phyloP scores from a whole-genome alignment of 2,888 invertebrate genomes.

The Carcina quercana region DNA sequence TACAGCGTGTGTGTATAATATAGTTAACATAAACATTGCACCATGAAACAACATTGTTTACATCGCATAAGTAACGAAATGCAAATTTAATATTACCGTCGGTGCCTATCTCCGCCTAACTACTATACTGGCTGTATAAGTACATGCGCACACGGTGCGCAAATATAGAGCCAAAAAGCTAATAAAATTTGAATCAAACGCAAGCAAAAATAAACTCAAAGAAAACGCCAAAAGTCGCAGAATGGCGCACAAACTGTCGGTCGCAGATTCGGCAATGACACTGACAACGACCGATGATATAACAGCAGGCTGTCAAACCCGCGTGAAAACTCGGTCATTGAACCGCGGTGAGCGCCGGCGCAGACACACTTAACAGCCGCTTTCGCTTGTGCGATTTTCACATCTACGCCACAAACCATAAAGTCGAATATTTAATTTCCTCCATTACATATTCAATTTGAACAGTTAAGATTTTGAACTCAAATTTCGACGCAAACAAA shows the following conservation, averaged over 20 bases:
- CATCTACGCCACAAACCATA: constrained; percentile 43
- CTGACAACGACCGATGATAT: constrained; percentile 72
- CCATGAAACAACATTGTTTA: no score
- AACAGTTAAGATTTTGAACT: constrained; percentile 9
- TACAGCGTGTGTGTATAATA: no score
- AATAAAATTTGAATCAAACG: constrained; percentile 5
- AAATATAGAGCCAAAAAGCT: constrained; percentile 21
- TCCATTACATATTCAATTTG: constrained; percentile 23
- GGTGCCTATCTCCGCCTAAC: background rate
- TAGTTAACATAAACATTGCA: no score
- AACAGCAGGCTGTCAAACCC: constrained; percentile 72
- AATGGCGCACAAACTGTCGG: constrained; percentile 38
- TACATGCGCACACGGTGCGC: constrained; percentile 13
- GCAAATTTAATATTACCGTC: no score
- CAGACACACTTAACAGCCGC: constrained; percentile 42
- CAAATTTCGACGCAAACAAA: constrained; percentile 34
- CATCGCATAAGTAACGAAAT: no score
- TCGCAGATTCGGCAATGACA: constrained; percentile 71
- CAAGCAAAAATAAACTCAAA: constrained; percentile 45
- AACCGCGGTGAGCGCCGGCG: constrained; percentile 48
- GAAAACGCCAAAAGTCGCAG: constrained; percentile 41
- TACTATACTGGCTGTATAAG: no score
- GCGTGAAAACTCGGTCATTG: constrained; percentile 74
- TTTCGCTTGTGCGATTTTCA: constrained; percentile 62
- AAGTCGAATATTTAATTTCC: constrained; percentile 40